Conservation (phyloP, 2,797 vertebrate species). For the Stomatorhinus walkeri region DNA sequence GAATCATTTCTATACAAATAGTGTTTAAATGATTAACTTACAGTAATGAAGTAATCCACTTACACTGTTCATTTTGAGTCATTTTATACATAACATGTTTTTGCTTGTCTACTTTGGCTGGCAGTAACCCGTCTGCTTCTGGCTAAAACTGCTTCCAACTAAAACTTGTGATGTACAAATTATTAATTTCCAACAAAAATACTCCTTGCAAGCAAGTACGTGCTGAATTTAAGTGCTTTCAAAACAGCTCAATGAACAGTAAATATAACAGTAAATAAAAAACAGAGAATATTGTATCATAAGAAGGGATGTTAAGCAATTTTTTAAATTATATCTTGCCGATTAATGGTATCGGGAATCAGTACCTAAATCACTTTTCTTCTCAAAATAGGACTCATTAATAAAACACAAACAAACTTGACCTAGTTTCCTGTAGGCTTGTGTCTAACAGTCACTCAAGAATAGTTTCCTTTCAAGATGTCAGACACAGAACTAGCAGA, state of each 20-base stretch:
- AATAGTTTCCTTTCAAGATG: not conserved
- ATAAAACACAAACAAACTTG: constrained; percentile 17
- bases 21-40: not conserved
- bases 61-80: not conserved
- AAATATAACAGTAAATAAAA: not conserved
- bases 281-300: not conserved
- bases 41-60: not conserved
- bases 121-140: not conserved
- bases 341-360: not conserved
- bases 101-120: not conserved
- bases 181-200: not conserved
- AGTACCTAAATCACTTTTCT: not conserved
- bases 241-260: not conserved
- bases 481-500: not conserved
- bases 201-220: not conserved
- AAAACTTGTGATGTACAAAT: not conserved
- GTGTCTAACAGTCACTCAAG: not conserved
- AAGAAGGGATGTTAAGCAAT: not conserved
- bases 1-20: not conserved
- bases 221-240: not conserved
- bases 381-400: constrained; percentile 11
- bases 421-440: constrained; percentile 14
- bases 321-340: not conserved
- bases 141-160: not conserved
- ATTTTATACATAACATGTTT: not conserved